A percentile compares a stretch with the other conserved stretches of the same genome.
Evolutionary conservation across 2,888 invertebrate genomes (phyloP).

Genomic region (Piscicola geometra): DNA sequence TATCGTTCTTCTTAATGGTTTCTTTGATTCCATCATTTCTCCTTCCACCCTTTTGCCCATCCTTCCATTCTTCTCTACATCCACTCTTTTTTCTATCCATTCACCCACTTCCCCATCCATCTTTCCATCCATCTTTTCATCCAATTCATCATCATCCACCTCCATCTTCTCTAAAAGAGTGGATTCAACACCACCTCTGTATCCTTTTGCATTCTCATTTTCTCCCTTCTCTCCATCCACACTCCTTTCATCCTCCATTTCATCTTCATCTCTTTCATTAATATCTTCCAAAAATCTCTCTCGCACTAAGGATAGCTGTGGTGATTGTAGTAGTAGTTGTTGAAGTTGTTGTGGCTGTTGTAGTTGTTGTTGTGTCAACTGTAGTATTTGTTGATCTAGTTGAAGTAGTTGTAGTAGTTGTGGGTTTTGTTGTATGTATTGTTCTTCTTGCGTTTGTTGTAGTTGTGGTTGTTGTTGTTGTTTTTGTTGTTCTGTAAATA

Average conservation of each 20-base stretch:
- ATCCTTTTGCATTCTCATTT: not conserved
- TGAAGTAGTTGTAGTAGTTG: not conserved
- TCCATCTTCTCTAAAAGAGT: not conserved
- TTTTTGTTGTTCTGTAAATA: not conserved
- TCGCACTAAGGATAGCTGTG: not conserved
- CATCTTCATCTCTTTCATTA: not conserved
- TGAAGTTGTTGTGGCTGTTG: not conserved
- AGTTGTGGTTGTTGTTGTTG: not conserved
- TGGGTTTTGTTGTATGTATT: not conserved
- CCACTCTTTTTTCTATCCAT: no score
- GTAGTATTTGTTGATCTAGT: not conserved
- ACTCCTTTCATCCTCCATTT: not conserved
- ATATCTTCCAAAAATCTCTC: not conserved
- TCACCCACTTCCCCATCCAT: no score
- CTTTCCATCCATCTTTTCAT: not conserved
- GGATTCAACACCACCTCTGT: not conserved
- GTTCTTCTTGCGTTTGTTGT: not conserved
- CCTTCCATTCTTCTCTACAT: not conserved
- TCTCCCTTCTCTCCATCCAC: not conserved
- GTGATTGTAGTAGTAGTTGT: not conserved
- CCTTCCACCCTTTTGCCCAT: not conserved
- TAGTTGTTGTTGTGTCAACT: not conserved
- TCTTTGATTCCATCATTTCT: no score
- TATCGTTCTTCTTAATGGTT: no score
- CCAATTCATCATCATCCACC: not conserved